Conservation (phyloP, 2,888 invertebrate species). For the Nephrotoma flavescens region DNA sequence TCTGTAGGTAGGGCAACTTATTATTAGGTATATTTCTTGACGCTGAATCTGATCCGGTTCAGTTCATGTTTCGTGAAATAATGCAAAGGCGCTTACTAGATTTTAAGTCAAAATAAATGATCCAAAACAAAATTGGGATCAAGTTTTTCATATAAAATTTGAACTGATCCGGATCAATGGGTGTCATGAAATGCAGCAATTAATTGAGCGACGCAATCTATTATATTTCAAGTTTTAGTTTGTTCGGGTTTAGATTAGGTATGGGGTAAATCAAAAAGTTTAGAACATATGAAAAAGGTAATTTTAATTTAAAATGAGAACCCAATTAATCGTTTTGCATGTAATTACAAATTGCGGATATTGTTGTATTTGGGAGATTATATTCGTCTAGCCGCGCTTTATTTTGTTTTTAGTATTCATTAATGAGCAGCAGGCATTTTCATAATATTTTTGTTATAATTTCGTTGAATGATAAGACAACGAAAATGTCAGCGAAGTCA, state of each 20-base stretch:
- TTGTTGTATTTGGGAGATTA: not conserved
- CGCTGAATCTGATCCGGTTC: too few species aligned
- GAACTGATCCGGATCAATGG: too few species aligned
- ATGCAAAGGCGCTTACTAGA: too few species aligned
- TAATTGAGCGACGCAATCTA: not conserved
- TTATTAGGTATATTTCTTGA: too few species aligned
- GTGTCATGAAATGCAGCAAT: too few species aligned
- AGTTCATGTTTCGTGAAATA: too few species aligned
- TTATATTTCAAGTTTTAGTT: not conserved
- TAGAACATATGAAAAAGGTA: not conserved
- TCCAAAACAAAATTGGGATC: too few species aligned
- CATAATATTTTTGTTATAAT: not conserved
- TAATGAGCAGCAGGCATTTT: not conserved
- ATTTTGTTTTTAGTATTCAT: not conserved
- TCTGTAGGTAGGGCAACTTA: not conserved
- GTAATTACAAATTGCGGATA: not conserved
- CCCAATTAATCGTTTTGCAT: not conserved
- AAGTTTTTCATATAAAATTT: too few species aligned
- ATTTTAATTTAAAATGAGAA: not conserved
- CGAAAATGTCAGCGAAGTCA: not conserved
- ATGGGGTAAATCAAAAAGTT: not conserved
- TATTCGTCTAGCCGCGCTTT: not conserved
- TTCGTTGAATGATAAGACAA: not conserved
- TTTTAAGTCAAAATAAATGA: too few species aligned
- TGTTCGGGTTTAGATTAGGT: not conserved